Evolutionary conservation across 2,888 invertebrate species (phyloP), one percentile per base, ranked within the genome.

Genomic region (Orchesellides sinensis): DNA sequence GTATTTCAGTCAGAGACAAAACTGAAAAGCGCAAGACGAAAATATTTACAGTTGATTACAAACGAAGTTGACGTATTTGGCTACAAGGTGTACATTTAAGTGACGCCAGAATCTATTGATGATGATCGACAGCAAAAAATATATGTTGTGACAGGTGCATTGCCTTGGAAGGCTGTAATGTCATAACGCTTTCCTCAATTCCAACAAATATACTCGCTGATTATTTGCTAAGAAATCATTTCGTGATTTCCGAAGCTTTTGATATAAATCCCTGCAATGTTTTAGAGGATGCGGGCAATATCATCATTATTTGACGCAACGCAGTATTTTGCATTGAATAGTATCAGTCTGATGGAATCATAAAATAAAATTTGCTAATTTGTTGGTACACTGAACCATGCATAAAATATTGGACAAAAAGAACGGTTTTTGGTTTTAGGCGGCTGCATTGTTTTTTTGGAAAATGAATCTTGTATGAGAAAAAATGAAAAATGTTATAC

Each of bases 371-470:
- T 54, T 10, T 23, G 21, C 29, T 66, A 40, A 56, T 54, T 66
- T 66, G 23, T 21, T 75, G 40, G 65, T 21, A 66, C 75, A 65
- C 40, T 75, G 66, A 74, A 63, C 52, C 63, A 49, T 63, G 63
- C 23, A 73, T 52, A 52, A 61, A 63, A 63, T 66, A 75, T 66
- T 52, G 66, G 75, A 75, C 27, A 66, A 75, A n/a, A 65, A 56
- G 35, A 66, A 66, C 65, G 66, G 66, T 63, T 35, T 56, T 74
- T 52, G 65, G 65, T 74, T 54, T 65, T 49, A 63, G 52, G 21
- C 49, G 17, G 73, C 45, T 47, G 59, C 35, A 63, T 72, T 56
- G 56, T 74, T 25, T 21, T 10, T 23, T 59, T 25, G 59, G 27
- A 59, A 59, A 27, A 59, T 59, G 59, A 59, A 52, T 52, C 52